Percentiles rank a stretch among this genome's conserved stretches.
Evolutionary conservation across 2,797 vertebrate species (phyloP).

Genomic region (Amblyopsis hoosieri): DNA sequence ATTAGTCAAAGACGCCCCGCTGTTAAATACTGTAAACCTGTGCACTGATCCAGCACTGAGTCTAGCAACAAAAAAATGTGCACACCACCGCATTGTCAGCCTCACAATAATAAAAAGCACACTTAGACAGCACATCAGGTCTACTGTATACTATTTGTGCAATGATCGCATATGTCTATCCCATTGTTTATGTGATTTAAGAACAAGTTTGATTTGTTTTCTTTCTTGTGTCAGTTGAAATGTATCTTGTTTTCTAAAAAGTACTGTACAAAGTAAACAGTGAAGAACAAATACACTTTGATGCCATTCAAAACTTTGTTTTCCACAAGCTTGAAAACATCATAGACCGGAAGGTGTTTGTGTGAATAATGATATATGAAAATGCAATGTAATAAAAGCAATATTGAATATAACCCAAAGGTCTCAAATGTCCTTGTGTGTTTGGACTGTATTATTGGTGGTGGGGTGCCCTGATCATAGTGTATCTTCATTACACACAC

Average conservation of each 20-base stretch:
- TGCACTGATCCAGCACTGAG: constrained; percentile 46
- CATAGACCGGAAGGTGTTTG: constrained; percentile 15
- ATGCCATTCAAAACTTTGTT: constrained; percentile 7
- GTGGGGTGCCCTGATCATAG: neutral
- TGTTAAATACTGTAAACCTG: constrained; percentile 58
- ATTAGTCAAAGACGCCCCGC: constrained; percentile 57
- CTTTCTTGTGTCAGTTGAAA: constrained; percentile 1
- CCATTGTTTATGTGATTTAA: neutral
- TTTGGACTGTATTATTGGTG: neutral
- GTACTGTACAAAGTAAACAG: constrained; percentile 37
- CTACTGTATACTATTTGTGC: constrained; percentile 2
- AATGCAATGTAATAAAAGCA: constrained; percentile 12
- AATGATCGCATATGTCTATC: neutral
- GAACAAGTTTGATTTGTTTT: constrained; percentile 13
- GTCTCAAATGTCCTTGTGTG: constrained; percentile 1
- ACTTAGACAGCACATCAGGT: neutral
- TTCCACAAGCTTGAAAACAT: constrained; percentile 6
- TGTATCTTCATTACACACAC: constrained; percentile 1
- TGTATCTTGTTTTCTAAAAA: constrained; percentile 11
- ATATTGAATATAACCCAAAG: constrained; percentile 38
- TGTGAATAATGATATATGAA: constrained; percentile 30
- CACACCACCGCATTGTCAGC: neutral
- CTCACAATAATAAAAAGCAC: neutral
- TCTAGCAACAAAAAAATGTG: neutral
- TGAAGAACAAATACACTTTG: constrained; percentile 40